Base-by-base conservation (phyloP, 2,888 invertebrate genomes). In the Himalopsyche tibetana region DNA sequence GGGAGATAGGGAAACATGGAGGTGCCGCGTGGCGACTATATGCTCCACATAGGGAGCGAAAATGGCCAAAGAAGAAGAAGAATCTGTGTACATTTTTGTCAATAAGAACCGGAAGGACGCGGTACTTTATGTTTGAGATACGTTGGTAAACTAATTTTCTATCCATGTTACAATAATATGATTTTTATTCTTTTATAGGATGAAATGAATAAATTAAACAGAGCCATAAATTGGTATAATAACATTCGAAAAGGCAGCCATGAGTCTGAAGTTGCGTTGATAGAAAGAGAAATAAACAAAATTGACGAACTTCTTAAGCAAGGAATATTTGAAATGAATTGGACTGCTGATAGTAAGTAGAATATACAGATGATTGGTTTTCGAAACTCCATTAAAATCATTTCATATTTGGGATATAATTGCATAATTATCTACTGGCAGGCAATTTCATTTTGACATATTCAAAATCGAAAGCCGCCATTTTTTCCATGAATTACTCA, bases 221-320 rank as follows among this genome's bases (percentile, higher is more conserved):
- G 95, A n/a, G 94, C 95, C n/a, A 94, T 95, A 6, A 93, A 95
- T 80, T 95, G 97, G 96, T 98, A 98, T 91, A 98, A 98, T 90
- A 95, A 95, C 88, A 95, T 98, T 79, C 94, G 96, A 82, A 94
- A 93, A 38, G 94, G 95, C n/a, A 95, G 96, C 42, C 95, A 96
- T 81, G 94, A 94, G 84, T 96, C 96, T 0, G 98, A 98, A 91
- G 95, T 95, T 87, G 94, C 95, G 36, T 93, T 98, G 56, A 95
- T 98, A 85, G 93, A 95, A 89, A 94, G 95, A 84, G 97, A 98
- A 91, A 93, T 98, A 87, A 93, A 93, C 2, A 93, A 93, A n/a
- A 96, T 98, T 84, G 97, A 98, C 90, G 89, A 91, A 1, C 92
- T 95, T 83, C 93, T 98, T 87, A 93, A 95, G 81, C 93, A 95